Evolutionary conservation across 2,797 vertebrate genomes (phyloP), one percentile per base, ranked within the genome.

Genomic region (Limnodromus scolopaceus): DNA sequence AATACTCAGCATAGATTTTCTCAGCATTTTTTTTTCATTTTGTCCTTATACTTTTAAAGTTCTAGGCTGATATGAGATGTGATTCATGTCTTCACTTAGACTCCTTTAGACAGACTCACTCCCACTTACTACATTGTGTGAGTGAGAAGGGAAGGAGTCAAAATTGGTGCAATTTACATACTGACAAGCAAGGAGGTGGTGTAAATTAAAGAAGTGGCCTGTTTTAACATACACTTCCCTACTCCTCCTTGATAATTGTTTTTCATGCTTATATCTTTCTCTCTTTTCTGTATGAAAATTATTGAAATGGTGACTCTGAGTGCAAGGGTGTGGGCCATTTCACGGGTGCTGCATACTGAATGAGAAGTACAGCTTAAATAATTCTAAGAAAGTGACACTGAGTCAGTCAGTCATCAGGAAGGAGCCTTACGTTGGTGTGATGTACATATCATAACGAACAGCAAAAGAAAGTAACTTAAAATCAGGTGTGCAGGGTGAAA

Each of bases 131-230:
- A 41, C 34, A 76, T 79, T 95, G 89, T 95, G 55, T 92, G 72
- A 85, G n/a, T 91, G 93, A 86, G 87, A 91, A 81, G 94, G 63
- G 65, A 93, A 78, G 58, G 74, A 86, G 48, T 96, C 85, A 93
- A 95, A 90, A 95, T 78, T 84, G 70, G 39, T 88, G 76, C 58
- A 84, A 71, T 95, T 93, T 95, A 25, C 51, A 17, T 93, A 84
- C 76, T 93, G 84, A 95, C 76, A 81, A 92, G 85, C 13, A 76
- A 72, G 83, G 63, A 92, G 91, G 85, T 86, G 76, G 58, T 84
- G 70, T 86, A 77, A 81, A 72, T 91, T 78, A 81, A 89, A 84
- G 64, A 91, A 90, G 28, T 93, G 76, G 34, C 70, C 79, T 93
- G 58, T 51, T 94, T 89, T 82, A 93, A 79, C 66, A 25, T 93